A percentile compares a stretch with the other conserved stretches of the same genome.
phyloP scores from a whole-genome alignment of 2,113 vertebrate genomes.

The Lagopus leucura region DNA sequence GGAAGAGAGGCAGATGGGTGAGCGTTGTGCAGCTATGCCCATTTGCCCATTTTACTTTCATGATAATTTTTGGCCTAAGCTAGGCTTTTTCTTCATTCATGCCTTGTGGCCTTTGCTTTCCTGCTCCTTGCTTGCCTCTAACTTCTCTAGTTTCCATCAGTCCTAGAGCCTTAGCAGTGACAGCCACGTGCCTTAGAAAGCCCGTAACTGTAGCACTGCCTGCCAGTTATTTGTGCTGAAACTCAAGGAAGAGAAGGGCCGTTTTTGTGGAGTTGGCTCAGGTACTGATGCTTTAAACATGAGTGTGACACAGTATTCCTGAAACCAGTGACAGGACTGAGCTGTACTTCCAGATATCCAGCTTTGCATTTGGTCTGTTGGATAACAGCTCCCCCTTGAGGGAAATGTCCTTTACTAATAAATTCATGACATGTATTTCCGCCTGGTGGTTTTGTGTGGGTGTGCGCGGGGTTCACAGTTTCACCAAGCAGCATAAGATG shows the following conservation, averaged over 20 bases:
- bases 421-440: background rate
- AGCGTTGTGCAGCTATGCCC: background rate
- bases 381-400: slow-evolving; percentile 67
- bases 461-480: background rate
- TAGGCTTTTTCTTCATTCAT: background rate
- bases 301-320: rapidly evolving
- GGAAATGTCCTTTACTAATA: background rate
- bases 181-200: background rate
- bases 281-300: background rate
- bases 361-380: background rate
- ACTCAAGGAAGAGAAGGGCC: background rate
- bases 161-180: background rate
- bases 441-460: background rate
- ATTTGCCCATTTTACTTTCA: background rate
- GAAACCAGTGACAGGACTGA: background rate
- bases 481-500: background rate
- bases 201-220: background rate
- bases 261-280: background rate
- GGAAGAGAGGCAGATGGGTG: background rate
- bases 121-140: background rate
- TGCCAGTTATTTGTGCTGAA: background rate
- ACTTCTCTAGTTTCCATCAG: background rate
- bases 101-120: background rate
- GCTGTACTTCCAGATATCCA: background rate
- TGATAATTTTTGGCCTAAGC: background rate